A percentile compares a stretch with the other conserved stretches of the same genome.
phyloP scores from a whole-genome alignment of 2,113 vertebrate species.

The Coptodon rendalli region DNA sequence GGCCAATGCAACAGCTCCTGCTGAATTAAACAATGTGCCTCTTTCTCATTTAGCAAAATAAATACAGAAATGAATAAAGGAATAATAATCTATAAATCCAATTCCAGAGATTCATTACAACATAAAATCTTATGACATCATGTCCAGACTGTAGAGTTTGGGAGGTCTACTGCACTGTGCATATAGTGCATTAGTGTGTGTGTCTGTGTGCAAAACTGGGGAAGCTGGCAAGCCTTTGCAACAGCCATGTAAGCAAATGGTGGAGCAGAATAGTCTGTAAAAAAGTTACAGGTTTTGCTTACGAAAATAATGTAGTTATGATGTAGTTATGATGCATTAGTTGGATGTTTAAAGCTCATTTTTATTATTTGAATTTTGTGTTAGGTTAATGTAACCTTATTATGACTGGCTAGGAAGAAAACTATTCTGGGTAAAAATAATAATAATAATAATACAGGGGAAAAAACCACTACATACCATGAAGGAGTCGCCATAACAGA shows the following conservation, averaged over 20 bases:
- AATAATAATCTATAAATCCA: background rate
- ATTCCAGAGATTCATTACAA: conserved; percentile 9
- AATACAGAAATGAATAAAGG: background rate
- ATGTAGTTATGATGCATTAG: background rate
- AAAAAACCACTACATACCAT: background rate
- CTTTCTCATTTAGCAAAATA: background rate
- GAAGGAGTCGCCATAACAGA: background rate
- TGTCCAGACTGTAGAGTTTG: conserved; percentile 18
- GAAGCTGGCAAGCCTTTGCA: background rate
- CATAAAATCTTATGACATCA: conserved; percentile 4
- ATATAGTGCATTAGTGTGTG: background rate
- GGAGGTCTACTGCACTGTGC: conserved; percentile 15
- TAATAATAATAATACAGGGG: background rate
- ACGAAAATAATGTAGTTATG: background rate
- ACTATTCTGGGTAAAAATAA: background rate
- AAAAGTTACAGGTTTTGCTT: background rate
- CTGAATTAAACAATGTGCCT: background rate
- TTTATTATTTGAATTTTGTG: background rate
- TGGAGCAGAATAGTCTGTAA: background rate
- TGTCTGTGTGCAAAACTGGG: background rate
- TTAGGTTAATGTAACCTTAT: background rate
- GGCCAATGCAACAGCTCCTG: background rate
- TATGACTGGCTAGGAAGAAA: background rate
- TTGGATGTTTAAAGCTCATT: background rate
- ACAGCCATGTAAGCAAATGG: background rate